Base-by-base conservation (phyloP, 2,888 invertebrate genomes). In the Caenorhabditis wallacei region DNA sequence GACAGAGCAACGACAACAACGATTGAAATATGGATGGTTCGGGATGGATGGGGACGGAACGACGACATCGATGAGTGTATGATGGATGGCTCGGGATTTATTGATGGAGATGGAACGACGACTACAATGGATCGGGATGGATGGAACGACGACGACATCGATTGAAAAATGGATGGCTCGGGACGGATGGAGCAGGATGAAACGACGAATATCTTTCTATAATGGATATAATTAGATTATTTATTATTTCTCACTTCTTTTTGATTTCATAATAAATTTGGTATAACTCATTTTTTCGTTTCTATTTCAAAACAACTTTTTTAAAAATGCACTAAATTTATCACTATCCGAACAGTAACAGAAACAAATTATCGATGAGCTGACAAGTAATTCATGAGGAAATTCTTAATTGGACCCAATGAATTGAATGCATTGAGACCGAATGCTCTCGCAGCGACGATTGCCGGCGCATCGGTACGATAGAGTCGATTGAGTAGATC, bases 361-460 rank as follows among this genome's bases (percentile, higher is more conserved):
- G 18, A 54, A 8, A 2, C 2, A 20, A 16, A 30, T 56, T 59
- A 83, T n/a, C 80, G 63, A 48, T 70, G 71, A 16, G 80, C 70
- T 2, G 83, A 83, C 18, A 83, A 46, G 20, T 83, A 80, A 35
- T 83, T 79, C 13, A 80, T 75, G n/a, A 83, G 54, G 51, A 66
- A 80, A 20, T 80, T 74, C 26, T 83, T 83, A 7, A 83, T 40
- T 7, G 80, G 80, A 2, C 71, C 76, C 18, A 83, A 16, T 0
- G 75, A 51, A 56, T 83, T 86, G 80, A 88, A 71, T 5, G 85
- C 70, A n/a, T 84, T 82, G 24, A 91, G 74, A 2, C 92, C 92
- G n/a, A 92, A 57, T 2, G 92, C 89, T 26, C 92, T 84, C 2
- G 87, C 80, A 20, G 90, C 84, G 3, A 92, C 92, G 11, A 89